Evolutionary conservation across 2,888 invertebrate genomes (phyloP), one percentile per base, ranked within the genome.

Genomic region (Nipponacmea schrenckii): DNA sequence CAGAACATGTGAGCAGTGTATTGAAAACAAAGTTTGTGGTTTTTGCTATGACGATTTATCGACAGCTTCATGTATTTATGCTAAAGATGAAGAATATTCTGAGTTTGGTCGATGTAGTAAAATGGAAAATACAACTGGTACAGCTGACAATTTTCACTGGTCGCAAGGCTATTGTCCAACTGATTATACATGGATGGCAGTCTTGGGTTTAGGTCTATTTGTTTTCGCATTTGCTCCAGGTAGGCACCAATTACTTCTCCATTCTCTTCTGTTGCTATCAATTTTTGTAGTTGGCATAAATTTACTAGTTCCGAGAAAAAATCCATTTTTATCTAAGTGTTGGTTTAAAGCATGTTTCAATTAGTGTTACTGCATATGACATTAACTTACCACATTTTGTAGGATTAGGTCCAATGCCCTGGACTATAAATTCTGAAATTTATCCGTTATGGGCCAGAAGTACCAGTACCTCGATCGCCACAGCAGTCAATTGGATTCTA

Each of bases 401-500:
- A 90, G 91, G 91, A 50, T 89, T 91, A 84, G 91, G 91, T 8
- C 90, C 91, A 2, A 91, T 91, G 89, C 91, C 91, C 1, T 91
- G 91, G 91, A 91, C 91, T 7, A 88, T 91, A 68, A 91, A 91
- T 81, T 90, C 91, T 4, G 91, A 91, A 82, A 91, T 91, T 69
- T 91, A 90, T 79, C 91, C 91, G 0, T 82, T 89, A 46, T 91
- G 91, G 91, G 91, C 91, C 2, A 84, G 91, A 27, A 87, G 90
- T 64, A 90, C 90, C 0, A 90, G 91, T 67, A 90, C 82, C 67
- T 87, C 90, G 48, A 79, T 90, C n/a, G 86, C 91, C 8, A 90
- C 90, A 2, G 87, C 89, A 1, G 83, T 88, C 63, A 91, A 91
- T 81, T 92, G 91, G 91, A 79, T 89, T 2, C 90, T 89, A 78